Percentiles rank a stretch among this genome's conserved stretches.
Conservation (phyloP, 2,113 vertebrate genomes). For the Corythornis madagascariensis region DNA sequence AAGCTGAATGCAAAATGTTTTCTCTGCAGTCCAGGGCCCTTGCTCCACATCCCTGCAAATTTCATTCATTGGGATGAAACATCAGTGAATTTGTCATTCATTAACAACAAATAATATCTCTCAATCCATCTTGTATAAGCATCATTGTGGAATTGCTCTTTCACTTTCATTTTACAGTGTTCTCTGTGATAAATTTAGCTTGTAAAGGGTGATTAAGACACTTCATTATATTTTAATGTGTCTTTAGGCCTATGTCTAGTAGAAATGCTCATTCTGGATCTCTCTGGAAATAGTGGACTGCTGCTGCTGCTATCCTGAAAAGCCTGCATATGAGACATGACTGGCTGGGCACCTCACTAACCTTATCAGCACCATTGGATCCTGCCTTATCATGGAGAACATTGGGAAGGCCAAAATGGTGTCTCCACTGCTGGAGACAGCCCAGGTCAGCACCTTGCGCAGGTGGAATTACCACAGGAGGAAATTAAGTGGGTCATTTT, state of each 20-base stretch:
- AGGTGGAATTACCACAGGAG: neutral
- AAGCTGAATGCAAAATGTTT: conserved; percentile 26
- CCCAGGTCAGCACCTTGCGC: neutral
- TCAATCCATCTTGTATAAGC: conserved; percentile 11
- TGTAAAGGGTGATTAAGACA: conserved; percentile 69
- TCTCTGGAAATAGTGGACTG: neutral
- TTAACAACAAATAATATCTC: conserved; percentile 64
- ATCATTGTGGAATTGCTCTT: conserved; percentile 48
- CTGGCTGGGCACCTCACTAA: neutral
- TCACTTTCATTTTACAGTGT: conserved; percentile 58
- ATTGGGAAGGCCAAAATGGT: neutral
- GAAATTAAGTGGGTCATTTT: neutral
- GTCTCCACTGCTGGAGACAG: neutral
- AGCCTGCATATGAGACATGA: fast-evolving
- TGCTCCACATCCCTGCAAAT: neutral
- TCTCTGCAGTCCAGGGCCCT: neutral
- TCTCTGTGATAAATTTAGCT: conserved; percentile 65
- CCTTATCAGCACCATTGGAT: neutral
- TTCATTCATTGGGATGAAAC: conserved; percentile 18
- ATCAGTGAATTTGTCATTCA: conserved; percentile 55
- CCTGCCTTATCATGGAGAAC: too few species aligned
- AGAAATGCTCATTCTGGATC: conserved; percentile 11
- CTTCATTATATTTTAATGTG: conserved; percentile 71
- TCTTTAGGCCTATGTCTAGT: conserved; percentile 57
- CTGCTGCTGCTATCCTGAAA: neutral